Conservation (phyloP, 2,888 invertebrate genomes). For the Hydraecia micacea region DNA sequence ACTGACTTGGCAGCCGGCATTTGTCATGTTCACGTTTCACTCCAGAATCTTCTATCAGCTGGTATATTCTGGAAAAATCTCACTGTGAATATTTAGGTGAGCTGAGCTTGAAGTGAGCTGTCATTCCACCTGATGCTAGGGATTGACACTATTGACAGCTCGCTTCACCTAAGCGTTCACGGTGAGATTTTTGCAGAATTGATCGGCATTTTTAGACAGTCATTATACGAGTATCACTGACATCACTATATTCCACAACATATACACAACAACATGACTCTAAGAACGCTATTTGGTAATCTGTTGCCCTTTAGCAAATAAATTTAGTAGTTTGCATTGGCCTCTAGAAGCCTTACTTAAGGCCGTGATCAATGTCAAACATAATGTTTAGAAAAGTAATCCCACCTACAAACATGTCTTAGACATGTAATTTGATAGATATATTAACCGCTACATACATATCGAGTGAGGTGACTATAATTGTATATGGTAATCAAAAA, state of each 20-base stretch:
- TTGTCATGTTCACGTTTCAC: background rate
- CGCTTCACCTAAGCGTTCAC: too few relatives aligned
- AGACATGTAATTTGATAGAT: conserved; percentile 15
- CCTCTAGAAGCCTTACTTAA: background rate
- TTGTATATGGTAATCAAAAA: conserved; percentile 42
- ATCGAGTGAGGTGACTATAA: conserved; percentile 12
- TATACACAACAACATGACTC: background rate
- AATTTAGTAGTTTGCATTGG: background rate
- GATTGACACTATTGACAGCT: too few relatives aligned
- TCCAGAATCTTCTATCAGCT: background rate
- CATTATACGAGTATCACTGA: background rate
- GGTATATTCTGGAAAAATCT: too few relatives aligned
- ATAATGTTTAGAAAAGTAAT: background rate
- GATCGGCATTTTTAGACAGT: too few relatives aligned
- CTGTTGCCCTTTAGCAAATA: background rate
- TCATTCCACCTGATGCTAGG: too few relatives aligned
- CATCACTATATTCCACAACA: background rate
- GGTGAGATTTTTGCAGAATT: too few relatives aligned
- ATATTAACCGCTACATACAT: conserved; percentile 8
- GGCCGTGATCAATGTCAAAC: conserved; percentile 27
- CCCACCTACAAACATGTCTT: background rate
- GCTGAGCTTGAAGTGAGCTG: too few relatives aligned
- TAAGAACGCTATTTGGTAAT: background rate
- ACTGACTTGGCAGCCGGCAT: background rate
- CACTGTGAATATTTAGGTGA: too few relatives aligned